Conservation (phyloP, 2,888 invertebrate species). For the Ferrisia virgata region DNA sequence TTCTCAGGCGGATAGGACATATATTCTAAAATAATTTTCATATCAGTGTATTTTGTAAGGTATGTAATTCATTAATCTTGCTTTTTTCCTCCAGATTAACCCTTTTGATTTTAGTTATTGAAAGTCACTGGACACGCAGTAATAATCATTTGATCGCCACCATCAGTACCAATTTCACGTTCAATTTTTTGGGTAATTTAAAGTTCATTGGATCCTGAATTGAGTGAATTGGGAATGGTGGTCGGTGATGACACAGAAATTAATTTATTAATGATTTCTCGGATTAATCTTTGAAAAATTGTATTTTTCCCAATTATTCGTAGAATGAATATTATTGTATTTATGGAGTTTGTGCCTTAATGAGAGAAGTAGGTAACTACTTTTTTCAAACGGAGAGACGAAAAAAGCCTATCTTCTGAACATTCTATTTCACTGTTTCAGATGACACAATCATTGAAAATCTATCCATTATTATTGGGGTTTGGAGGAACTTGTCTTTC, state of each 20-base stretch:
- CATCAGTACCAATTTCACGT: conserved; percentile 68
- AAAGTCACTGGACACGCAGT: conserved; percentile 59
- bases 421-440: conserved; percentile 33
- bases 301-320: conserved; percentile 45
- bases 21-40: conserved; percentile 40
- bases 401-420: no score
- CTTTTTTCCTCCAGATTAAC: conserved; percentile 65
- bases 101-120: conserved; percentile 74
- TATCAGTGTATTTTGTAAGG: conserved; percentile 13
- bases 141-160: conserved; percentile 63
- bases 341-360: conserved; percentile 74
- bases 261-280: conserved; percentile 53
- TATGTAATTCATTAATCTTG: conserved; percentile 29
- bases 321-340: conserved; percentile 60
- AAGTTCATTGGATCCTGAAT: conserved; percentile 45
- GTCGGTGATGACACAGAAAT: conserved; percentile 54
- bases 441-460: conserved; percentile 51
- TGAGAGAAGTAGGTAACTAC: conserved; percentile 57
- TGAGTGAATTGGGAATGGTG: conserved; percentile 49
- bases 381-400: neutral
- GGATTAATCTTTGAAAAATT: conserved; percentile 52
- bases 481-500: conserved; percentile 76
- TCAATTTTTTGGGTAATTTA: conserved; percentile 63
- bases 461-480: conserved; percentile 64
- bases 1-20: conserved; percentile 73